Percentiles rank a stretch among this genome's conserved stretches.
phyloP scores from a whole-genome alignment of 1,140 invertebrate species.

The Hylyphantes graminicola region DNA sequence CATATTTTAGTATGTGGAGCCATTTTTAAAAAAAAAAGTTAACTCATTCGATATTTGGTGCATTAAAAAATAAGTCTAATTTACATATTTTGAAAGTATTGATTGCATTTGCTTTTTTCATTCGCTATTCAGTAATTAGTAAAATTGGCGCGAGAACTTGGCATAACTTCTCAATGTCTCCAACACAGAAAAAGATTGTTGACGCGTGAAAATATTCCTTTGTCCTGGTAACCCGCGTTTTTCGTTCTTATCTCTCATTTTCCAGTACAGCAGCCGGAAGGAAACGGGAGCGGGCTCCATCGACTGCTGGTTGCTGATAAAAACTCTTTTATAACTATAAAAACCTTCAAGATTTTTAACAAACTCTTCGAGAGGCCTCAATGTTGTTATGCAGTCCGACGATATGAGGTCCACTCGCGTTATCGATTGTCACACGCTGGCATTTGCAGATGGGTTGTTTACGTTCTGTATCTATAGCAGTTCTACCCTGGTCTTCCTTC shows the following conservation, averaged over 20 bases:
- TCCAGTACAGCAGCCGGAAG: constrained; percentile 44
- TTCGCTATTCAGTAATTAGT: constrained; percentile 5
- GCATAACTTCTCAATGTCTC: not conserved
- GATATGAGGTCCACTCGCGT: not conserved
- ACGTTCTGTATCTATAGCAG: no score
- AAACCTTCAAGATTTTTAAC: constrained; percentile 1
- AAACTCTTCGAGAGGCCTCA: no score
- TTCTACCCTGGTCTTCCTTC: no score
- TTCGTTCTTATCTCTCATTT: constrained; percentile 40
- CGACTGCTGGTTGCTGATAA: constrained; percentile 44
- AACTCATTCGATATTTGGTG: no score
- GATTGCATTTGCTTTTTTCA: not conserved
- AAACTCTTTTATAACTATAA: constrained; percentile 26
- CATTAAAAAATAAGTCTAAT: no score
- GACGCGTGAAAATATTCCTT: constrained; percentile 11
- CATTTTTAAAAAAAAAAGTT: no score
- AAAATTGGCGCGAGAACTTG: constrained; percentile 17
- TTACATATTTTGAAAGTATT: no score
- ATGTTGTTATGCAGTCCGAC: no score
- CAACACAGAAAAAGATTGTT: not conserved
- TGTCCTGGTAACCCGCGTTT: constrained; percentile 24
- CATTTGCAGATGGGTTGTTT: no score
- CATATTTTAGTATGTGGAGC: no score
- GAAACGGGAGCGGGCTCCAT: constrained; percentile 46
- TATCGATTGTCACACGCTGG: constrained; percentile 17